A percentile compares a stretch with the other conserved stretches of the same genome.
phyloP scores from a whole-genome alignment of 2,797 vertebrate species.

The Acropternis orthonyx region DNA sequence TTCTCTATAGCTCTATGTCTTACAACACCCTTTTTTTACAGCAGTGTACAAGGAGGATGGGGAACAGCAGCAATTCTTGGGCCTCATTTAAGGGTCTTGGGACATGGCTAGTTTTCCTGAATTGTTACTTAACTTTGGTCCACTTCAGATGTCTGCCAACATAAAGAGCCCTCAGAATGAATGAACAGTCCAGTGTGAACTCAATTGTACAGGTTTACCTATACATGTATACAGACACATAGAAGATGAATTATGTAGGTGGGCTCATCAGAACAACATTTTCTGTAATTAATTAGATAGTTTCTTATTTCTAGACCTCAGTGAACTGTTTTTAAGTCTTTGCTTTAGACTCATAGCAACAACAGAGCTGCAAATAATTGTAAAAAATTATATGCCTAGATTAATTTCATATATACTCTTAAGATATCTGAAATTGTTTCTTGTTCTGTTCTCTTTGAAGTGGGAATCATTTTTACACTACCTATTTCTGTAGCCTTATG shows the following conservation, averaged over 20 bases:
- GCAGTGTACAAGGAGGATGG: neutral
- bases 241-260: neutral
- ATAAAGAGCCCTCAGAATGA: neutral
- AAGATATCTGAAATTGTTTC: neutral
- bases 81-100: neutral
- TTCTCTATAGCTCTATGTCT: neutral
- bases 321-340: neutral
- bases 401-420: neutral
- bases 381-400: neutral
- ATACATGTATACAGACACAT: rapidly evolving
- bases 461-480: neutral
- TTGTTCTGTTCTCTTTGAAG: neutral
- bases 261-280: neutral
- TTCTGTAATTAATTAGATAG: neutral
- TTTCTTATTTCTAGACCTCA: neutral
- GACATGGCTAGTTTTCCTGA: neutral
- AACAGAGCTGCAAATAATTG: neutral
- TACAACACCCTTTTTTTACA: neutral
- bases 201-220: neutral
- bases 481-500: neutral
- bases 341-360: neutral
- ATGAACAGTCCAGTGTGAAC: neutral
- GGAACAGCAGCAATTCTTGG: rapidly evolving
- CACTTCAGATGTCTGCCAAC: neutral
- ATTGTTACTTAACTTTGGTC: neutral